phyloP scores from a whole-genome alignment of 2,888 invertebrate species.

The Oscheius myriophilus region DNA sequence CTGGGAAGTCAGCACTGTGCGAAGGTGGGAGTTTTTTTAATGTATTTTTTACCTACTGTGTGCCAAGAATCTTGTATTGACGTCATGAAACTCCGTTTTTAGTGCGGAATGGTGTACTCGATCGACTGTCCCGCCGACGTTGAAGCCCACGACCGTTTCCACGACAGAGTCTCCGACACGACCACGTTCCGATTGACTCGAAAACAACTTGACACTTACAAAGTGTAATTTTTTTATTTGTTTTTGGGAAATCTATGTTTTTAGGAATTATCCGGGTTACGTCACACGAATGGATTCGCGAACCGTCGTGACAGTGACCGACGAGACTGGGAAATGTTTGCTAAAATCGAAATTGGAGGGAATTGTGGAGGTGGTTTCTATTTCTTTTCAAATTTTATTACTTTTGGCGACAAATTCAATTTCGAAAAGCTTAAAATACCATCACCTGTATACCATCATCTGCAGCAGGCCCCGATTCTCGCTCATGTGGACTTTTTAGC shows the following conservation, averaged over 20 bases:
- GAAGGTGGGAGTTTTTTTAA: background rate
- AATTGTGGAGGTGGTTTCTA: conserved; percentile 8
- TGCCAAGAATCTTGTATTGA: too few relatives aligned
- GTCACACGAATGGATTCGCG: background rate
- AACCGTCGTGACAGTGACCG: background rate
- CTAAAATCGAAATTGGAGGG: background rate
- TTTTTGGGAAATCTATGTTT: background rate
- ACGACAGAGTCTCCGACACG: background rate
- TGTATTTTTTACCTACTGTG: background rate
- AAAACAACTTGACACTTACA: conserved; percentile 7
- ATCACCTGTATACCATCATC: too few relatives aligned
- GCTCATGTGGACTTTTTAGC: too few relatives aligned
- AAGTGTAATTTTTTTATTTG: conserved; percentile 1
- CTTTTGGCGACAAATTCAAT: too few relatives aligned
- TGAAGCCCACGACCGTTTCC: conserved; percentile 9
- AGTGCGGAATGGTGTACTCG: conserved; percentile 27
- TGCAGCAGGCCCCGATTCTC: too few relatives aligned
- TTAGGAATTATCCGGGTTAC: background rate
- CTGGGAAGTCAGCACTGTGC: conserved; percentile 7
- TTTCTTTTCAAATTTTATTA: background rate
- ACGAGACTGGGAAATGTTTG: background rate
- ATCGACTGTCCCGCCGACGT: conserved; percentile 8
- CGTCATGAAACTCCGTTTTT: background rate
- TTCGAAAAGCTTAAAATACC: too few relatives aligned
- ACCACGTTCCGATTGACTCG: background rate